Conservation (phyloP, 2,113 vertebrate species). For the Balaeniceps rex region DNA sequence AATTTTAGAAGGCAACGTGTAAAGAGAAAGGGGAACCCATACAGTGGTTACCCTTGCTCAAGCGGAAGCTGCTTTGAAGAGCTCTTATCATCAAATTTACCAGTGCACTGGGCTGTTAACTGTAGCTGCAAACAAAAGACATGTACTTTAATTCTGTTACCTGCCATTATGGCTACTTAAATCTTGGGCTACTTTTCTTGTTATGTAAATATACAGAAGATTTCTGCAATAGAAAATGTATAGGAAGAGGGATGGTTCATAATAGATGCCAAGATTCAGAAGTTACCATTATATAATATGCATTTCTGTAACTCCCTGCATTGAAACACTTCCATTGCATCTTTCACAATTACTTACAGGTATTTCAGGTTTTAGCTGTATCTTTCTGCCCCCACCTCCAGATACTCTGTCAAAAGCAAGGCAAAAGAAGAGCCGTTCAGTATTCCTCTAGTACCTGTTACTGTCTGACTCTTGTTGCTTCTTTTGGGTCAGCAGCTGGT, state of each 20-base stretch:
- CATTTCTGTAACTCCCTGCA: not conserved
- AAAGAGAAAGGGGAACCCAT: not conserved
- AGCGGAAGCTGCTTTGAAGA: not conserved
- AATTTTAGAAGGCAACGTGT: not conserved
- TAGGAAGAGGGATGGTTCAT: not conserved
- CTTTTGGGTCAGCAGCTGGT: not conserved
- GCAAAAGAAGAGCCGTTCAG: not conserved
- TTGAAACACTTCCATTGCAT: not conserved
- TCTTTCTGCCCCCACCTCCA: not conserved
- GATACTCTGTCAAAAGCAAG: not conserved
- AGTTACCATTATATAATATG: not conserved
- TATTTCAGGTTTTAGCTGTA: not conserved
- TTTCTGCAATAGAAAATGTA: not conserved
- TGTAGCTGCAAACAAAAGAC: not conserved
- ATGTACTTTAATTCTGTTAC: not conserved
- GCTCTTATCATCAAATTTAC: not conserved
- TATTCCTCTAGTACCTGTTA: not conserved
- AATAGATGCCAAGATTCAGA: not conserved
- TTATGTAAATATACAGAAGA: not conserved
- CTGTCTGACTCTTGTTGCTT: not conserved
- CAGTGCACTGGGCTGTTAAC: not conserved
- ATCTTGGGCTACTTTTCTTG: not conserved
- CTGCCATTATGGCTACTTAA: not conserved
- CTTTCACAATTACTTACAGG: constrained; percentile 7
- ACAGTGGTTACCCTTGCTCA: not conserved